Percentiles rank a stretch among this genome's conserved stretches.
Conservation (phyloP, 2,888 invertebrate genomes). For the Seira musarum region DNA sequence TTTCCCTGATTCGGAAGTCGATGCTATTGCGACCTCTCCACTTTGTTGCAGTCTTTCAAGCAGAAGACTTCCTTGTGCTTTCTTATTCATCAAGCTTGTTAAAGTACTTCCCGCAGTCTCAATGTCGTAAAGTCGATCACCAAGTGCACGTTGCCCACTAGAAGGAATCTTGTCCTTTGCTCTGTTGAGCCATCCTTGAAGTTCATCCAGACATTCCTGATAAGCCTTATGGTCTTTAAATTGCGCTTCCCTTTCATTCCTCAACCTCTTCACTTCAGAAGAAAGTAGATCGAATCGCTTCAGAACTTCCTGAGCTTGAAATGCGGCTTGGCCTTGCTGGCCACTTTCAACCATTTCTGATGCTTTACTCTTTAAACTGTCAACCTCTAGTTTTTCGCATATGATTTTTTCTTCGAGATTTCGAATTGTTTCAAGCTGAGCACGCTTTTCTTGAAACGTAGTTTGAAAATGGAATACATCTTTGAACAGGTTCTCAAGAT, state of each 20-base stretch:
- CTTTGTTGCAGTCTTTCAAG: constrained; percentile 90
- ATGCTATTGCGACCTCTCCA: constrained; percentile 88
- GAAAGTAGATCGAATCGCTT: constrained; percentile 87
- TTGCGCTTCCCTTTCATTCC: constrained; percentile 87
- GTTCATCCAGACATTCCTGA: constrained; percentile 92
- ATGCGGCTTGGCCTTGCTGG: constrained; percentile 86
- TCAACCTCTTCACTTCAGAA: constrained; percentile 83
- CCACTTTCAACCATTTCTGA: constrained; percentile 89
- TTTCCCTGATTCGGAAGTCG: constrained; percentile 86
- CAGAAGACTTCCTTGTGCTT: constrained; percentile 90
- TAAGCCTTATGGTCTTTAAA: constrained; percentile 90
- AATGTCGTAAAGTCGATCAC: constrained; percentile 86
- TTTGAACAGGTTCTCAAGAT: constrained; percentile 82
- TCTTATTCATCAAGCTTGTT: constrained; percentile 84
- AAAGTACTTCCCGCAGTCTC: constrained; percentile 79
- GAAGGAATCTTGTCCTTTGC: constrained; percentile 92
- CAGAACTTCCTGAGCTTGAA: constrained; percentile 88
- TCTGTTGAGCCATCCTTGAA: constrained; percentile 89
- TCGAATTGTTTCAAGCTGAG: constrained; percentile 88
- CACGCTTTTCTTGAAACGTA: constrained; percentile 88
- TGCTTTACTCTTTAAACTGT: constrained; percentile 86
- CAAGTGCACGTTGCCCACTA: constrained; percentile 85
- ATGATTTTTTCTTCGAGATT: constrained; percentile 89
- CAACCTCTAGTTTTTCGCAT: constrained; percentile 92
- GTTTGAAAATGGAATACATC: constrained; percentile 84